These are phyloP conservation scores for Alethe castanea DNA, from an alignment of 2,113 vertebrate species.

Conservation along the genomic window DNA sequence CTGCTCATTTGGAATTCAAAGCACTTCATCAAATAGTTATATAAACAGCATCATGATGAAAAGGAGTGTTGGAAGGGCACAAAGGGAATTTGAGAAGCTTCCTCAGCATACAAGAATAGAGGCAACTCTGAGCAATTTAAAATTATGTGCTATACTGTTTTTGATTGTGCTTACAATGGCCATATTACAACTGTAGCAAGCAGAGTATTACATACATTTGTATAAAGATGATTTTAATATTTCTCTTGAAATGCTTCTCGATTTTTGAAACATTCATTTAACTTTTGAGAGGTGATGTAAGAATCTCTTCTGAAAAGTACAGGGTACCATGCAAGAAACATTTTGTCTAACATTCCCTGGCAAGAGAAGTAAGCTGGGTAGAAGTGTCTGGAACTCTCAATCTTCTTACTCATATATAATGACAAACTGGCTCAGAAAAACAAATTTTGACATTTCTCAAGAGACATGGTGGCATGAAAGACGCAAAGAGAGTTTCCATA, in stretches of 20 bases:
- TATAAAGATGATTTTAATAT: neutral
- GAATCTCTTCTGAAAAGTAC: neutral
- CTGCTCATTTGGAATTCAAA: slow-evolving; percentile 63
- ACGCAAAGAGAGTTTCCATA: neutral
- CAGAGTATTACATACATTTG: neutral
- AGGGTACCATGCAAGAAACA: rapidly evolving
- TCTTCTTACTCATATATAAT: neutral
- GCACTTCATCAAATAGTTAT: slow-evolving; percentile 54
- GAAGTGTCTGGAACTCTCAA: neutral
- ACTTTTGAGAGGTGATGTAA: neutral
- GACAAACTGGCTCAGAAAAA: neutral
- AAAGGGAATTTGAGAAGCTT: slow-evolving; percentile 1
- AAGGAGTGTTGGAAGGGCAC: neutral
- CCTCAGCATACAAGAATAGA: neutral
- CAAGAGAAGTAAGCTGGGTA: neutral
- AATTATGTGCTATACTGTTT: neutral
- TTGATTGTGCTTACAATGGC: neutral
- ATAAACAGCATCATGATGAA: slow-evolving; percentile 30
- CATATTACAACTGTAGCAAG: neutral
- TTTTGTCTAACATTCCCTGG: neutral
- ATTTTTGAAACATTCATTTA: neutral
- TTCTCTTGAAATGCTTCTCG: neutral
- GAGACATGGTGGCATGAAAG: neutral
- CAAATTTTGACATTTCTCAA: neutral
- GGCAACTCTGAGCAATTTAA: neutral